Evolutionary conservation across 2,797 vertebrate genomes (phyloP).

Genomic region (Ambastaia sidthimunki): DNA sequence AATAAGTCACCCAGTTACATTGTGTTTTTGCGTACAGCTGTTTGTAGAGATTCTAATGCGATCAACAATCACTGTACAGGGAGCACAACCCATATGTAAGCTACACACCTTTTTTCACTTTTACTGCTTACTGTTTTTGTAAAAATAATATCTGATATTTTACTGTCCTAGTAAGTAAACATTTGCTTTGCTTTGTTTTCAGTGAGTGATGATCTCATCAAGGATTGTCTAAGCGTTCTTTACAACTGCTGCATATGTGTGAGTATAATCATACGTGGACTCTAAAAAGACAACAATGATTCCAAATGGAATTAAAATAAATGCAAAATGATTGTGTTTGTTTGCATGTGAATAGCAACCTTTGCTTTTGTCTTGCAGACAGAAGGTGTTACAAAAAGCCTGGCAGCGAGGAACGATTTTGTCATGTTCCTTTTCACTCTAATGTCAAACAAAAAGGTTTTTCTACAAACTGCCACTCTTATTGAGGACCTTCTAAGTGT

Average conservation of each 20-base stretch:
- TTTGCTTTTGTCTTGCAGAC: conserved; percentile 72
- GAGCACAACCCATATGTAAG: conserved; percentile 95
- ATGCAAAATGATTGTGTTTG: background rate
- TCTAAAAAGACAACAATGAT: background rate
- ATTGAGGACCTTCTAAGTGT: conserved; percentile 98
- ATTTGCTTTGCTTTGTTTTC: conserved; percentile 53
- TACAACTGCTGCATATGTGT: conserved; percentile 99
- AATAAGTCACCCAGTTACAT: background rate
- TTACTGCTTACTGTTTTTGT: background rate
- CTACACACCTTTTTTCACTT: background rate
- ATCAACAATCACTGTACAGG: conserved; percentile 93
- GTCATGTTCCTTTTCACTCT: conserved; percentile 96
- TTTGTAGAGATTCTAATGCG: conserved; percentile 98
- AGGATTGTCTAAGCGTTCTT: conserved; percentile 97
- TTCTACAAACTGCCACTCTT: conserved; percentile 94
- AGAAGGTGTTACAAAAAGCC: conserved; percentile 92
- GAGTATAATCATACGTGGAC: conserved; percentile 72
- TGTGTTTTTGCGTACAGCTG: conserved; percentile 76
- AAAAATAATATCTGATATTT: background rate
- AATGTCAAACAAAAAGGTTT: conserved; percentile 99
- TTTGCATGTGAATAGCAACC: conserved; percentile 22
- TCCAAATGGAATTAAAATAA: no score
- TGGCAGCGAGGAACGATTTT: conserved; percentile 95
- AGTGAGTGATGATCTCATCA: conserved; percentile 97
- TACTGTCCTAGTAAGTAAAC: background rate